Percentiles rank a stretch among this genome's conserved stretches.
phyloP scores from a whole-genome alignment of 2,888 invertebrate species.

The Pseudococcus jackbeardsleyi region DNA sequence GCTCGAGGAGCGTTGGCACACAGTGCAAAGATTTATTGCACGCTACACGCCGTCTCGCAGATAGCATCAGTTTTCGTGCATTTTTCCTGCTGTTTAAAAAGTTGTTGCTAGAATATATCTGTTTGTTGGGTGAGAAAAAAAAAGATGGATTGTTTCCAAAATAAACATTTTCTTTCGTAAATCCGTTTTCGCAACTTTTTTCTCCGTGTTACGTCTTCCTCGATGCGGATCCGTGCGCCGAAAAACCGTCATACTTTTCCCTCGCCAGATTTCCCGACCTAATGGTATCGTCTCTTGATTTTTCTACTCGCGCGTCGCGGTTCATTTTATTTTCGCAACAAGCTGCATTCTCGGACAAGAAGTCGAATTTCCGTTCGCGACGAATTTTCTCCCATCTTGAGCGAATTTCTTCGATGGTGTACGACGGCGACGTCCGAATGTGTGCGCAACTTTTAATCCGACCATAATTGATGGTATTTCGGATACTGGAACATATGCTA shows the following conservation, averaged over 20 bases:
- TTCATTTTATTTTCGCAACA: not conserved
- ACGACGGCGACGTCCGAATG: not conserved
- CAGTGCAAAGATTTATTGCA: conserved; percentile 49
- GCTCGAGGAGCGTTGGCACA: not conserved
- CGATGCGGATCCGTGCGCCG: conserved; percentile 2
- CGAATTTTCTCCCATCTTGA: not conserved
- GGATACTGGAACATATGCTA: not conserved
- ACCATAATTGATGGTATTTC: not conserved
- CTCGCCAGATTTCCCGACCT: too few relatives aligned
- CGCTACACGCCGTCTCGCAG: conserved; percentile 52
- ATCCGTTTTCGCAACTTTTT: conserved; percentile 44
- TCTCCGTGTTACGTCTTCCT: conserved; percentile 6
- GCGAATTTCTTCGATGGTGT: not conserved
- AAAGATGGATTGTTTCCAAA: conserved; percentile 61
- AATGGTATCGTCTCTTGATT: not conserved
- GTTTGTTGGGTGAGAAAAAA: not conserved
- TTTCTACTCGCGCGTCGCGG: not conserved
- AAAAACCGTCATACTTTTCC: not conserved
- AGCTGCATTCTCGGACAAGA: conserved; percentile 3
- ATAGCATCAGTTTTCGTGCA: conserved; percentile 55
- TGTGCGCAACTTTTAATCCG: not conserved
- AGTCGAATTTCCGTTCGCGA: not conserved
- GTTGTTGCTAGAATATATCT: conserved; percentile 49
- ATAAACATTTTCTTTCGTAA: conserved; percentile 61
- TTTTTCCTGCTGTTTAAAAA: conserved; percentile 56